Conservation (phyloP, 2,113 vertebrate genomes). For the Todiramphus saurophagus region DNA sequence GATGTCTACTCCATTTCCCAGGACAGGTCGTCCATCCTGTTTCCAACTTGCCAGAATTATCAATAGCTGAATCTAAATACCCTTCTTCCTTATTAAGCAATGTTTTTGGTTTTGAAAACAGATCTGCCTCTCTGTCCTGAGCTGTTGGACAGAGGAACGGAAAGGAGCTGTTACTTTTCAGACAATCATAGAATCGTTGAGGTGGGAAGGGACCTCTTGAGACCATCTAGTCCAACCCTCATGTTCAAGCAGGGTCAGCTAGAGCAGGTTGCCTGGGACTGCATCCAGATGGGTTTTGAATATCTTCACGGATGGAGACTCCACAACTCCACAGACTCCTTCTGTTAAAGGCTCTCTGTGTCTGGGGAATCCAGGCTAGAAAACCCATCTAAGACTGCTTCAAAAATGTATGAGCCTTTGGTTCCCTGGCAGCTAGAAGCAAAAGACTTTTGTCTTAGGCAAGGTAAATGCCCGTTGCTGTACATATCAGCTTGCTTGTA, state of each 20-base stretch:
- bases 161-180: background rate
- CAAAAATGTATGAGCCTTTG: background rate
- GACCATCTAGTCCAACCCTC: background rate
- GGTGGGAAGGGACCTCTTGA: background rate
- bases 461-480: background rate
- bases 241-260: background rate
- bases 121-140: background rate
- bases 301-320: background rate
- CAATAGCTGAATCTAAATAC: background rate
- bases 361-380: background rate
- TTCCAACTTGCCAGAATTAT: background rate
- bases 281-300: background rate
- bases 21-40: background rate
- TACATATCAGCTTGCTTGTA: background rate
- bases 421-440: background rate
- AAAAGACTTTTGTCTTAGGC: background rate
- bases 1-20: conserved; percentile 11
- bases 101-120: background rate
- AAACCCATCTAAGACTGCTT: background rate
- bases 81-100: conserved; percentile 4
- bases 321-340: background rate
- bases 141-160: background rate
- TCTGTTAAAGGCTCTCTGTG: background rate
- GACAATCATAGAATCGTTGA: background rate
- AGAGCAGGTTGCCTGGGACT: background rate